Percentiles rank a stretch among this genome's conserved stretches.
These are phyloP conservation scores for Silurus aristotelis DNA, from an alignment of 2,797 vertebrate genomes.

Conservation along the genomic window DNA sequence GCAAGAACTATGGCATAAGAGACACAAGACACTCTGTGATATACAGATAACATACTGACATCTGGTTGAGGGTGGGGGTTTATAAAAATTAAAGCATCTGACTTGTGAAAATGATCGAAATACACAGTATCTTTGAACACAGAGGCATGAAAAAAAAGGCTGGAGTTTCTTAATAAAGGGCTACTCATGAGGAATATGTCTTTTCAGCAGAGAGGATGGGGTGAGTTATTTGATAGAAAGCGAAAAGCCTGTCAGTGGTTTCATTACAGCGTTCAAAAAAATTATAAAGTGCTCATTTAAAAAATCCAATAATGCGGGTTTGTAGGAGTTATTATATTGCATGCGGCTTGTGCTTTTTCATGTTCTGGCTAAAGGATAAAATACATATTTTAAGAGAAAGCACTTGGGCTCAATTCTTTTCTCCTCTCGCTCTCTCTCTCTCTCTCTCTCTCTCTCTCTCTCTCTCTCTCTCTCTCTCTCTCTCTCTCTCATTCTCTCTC, in stretches of 20 bases:
- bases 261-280: background rate
- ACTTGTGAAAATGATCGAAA: conserved; percentile 9
- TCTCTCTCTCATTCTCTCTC: too few species aligned
- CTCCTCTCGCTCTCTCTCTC: too few species aligned
- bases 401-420: conserved; percentile 3
- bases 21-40: background rate
- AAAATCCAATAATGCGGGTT: conserved; percentile 9
- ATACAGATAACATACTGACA: background rate
- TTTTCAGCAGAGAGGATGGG: background rate
- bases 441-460: too few species aligned
- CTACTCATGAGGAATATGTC: background rate
- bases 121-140: background rate
- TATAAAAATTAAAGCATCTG: background rate
- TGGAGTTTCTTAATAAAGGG: background rate
- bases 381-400: conserved; percentile 27
- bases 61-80: background rate
- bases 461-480: too few species aligned
- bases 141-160: background rate
- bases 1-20: background rate
- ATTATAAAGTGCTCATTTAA: conserved; percentile 5
- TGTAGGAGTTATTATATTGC: conserved; percentile 19
- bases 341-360: conserved; percentile 16
- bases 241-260: background rate
- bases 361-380: conserved; percentile 31
- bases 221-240: background rate